Evolutionary conservation across 2,113 vertebrate genomes (phyloP), one percentile per base, ranked within the genome.

Genomic region (Rutilus rutilus): DNA sequence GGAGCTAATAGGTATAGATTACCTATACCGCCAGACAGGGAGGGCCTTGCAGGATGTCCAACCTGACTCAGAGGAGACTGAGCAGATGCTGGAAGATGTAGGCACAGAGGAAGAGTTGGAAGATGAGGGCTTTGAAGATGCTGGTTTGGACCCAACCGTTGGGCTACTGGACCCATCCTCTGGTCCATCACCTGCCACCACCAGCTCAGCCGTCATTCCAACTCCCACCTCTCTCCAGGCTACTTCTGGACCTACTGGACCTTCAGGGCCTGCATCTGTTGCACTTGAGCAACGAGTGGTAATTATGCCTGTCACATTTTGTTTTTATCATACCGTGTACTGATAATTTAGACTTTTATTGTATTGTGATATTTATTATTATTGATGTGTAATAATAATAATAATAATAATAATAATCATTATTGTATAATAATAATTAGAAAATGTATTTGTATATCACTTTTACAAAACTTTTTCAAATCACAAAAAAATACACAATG

Each of bases 1-100:
- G 60, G 60, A 64, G n/a, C 25, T 64, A 64, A 64, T 64, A 64
- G 60, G 27, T 30, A 64, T 27, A 64, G 60, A 64, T 64, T 64
- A 64, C 11, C 12, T 64, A 14, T 64, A 27, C 60, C 60, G 12
- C 11, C 60, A 64, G 60, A 64, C 60, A 27, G 25, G 60, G 25
- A 64, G 11, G 60, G 60, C 60, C 60, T 27, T 64, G n/a, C 60
- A 64, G 60, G 60, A 64, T 64, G 60, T 64, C n/a, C 60, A 27
- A 6, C 60, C 25, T 64, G 60, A 64, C 60, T 64, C 25, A n/a
- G 59, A 60, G 60, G 60, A 64, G n/a, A 64, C 60, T 64, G 60
- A 64, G 25, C 60, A 64, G 25, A 27, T 64, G 25, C 60, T 64
- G 10, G 60, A 64, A 64, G 60, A 64, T 64, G 60, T 64, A 2